A percentile compares a stretch with the other conserved stretches of the same genome.
Evolutionary conservation across 1,140 invertebrate genomes (phyloP).

Genomic region (Drosophila chauvacae): DNA sequence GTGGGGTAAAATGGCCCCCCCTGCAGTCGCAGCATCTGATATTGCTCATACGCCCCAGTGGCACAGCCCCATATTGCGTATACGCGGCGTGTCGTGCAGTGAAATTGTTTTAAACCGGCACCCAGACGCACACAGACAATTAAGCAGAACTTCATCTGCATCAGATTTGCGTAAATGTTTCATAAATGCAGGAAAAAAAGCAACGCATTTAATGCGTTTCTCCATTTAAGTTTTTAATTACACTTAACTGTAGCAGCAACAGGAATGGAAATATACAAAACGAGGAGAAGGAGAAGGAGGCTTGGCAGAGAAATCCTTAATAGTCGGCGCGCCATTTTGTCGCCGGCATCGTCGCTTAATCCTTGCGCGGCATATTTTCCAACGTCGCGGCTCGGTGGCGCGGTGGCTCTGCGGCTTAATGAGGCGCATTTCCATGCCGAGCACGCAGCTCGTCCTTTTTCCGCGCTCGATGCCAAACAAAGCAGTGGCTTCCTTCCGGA

Average conservation of each 20-base stretch:
- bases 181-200: constrained; percentile 59
- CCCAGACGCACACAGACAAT: constrained; percentile 46
- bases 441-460: constrained; percentile 43
- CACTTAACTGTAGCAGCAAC: constrained; percentile 39
- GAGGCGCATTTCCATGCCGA: constrained; percentile 63
- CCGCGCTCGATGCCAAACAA: constrained; percentile 50
- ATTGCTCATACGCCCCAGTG: constrained; percentile 34
- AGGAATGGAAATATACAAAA: constrained; percentile 29
- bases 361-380: constrained; percentile 77
- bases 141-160: constrained; percentile 44
- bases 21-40: neutral
- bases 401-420: constrained; percentile 56
- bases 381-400: constrained; percentile 23
- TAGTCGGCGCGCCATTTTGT: constrained; percentile 59
- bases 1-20: neutral
- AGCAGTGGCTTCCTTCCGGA: constrained; percentile 22
- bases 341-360: constrained; percentile 60
- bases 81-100: constrained; percentile 4
- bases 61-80: constrained; percentile 17
- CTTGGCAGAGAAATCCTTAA: constrained; percentile 54
- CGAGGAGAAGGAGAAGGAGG: constrained; percentile 1
- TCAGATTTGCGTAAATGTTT: constrained; percentile 73
- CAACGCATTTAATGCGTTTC: constrained; percentile 59
- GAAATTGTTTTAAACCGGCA: constrained; percentile 61
- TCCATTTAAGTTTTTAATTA: constrained; percentile 78